phyloP scores from a whole-genome alignment of 2,888 invertebrate genomes.

The Cantharis nigra region DNA sequence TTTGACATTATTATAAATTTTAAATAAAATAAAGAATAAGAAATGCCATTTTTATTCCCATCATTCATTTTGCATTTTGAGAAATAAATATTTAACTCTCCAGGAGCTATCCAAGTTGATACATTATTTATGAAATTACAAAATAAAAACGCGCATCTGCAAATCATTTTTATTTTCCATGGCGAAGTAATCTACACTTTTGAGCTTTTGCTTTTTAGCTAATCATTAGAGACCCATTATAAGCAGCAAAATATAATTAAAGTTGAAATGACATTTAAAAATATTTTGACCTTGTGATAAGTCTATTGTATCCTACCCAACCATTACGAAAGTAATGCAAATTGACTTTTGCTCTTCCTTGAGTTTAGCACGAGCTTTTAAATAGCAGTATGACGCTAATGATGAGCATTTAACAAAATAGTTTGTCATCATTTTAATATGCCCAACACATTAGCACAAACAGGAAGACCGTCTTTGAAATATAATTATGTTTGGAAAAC shows the following conservation, averaged over 20 bases:
- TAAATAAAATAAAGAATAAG: too few species aligned
- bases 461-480: neutral
- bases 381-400: neutral
- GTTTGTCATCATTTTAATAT: slow-evolving; percentile 1
- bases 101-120: neutral
- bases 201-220: neutral
- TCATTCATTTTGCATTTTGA: too few species aligned
- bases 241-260: neutral
- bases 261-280: neutral
- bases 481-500: neutral
- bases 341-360: neutral
- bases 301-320: neutral
- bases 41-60: too few species aligned
- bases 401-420: neutral
- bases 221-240: neutral
- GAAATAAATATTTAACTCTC: too few species aligned
- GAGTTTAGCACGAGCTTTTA: neutral
- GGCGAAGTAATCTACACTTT: neutral
- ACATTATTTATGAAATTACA: neutral
- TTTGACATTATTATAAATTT: too few species aligned
- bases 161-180: too few species aligned
- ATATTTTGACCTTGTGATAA: neutral
- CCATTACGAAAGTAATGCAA: neutral
- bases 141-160: too few species aligned
- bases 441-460: neutral